Conservation (phyloP, 2,888 invertebrate genomes). For the Aphodius granarius region DNA sequence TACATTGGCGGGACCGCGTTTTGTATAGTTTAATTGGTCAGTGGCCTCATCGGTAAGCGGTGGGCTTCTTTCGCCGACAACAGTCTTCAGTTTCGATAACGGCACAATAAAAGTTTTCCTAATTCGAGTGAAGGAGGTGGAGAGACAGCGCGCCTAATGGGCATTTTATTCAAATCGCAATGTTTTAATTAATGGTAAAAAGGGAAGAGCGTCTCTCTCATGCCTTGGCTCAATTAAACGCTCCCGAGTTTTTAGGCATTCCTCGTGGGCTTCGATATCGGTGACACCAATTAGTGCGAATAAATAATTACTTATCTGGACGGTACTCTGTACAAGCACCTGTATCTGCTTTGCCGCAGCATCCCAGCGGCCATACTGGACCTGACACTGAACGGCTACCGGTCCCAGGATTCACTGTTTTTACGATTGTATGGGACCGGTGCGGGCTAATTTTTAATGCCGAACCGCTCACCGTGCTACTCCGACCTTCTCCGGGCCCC, state of each 20-base stretch:
- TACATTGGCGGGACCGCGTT: slow-evolving; percentile 1
- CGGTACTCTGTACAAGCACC: slow-evolving; percentile 43
- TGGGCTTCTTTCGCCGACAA: not conserved
- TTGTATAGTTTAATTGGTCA: slow-evolving; percentile 15
- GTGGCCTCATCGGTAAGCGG: not conserved
- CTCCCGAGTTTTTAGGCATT: slow-evolving; percentile 53
- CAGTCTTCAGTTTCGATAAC: not conserved
- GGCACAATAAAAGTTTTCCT: not conserved
- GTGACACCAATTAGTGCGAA: slow-evolving; percentile 52
- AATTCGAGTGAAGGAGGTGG: not conserved
- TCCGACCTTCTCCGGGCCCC: not conserved
- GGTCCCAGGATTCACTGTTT: not conserved
- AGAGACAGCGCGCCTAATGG: slow-evolving; percentile 38
- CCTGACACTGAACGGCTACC: not conserved
- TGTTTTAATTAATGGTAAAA: slow-evolving; percentile 55
- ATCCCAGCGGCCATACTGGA: not conserved
- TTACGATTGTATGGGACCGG: slow-evolving; percentile 4
- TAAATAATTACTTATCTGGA: slow-evolving; percentile 48
- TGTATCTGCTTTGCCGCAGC: slow-evolving; percentile 35
- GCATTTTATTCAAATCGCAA: slow-evolving; percentile 54
- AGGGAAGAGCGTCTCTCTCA: slow-evolving; percentile 33
- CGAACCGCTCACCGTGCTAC: slow-evolving; percentile 13
- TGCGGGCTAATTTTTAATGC: slow-evolving; percentile 14
- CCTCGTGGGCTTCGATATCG: slow-evolving; percentile 43
- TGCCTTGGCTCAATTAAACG: slow-evolving; percentile 41